Conservation (phyloP, 2,888 invertebrate genomes). For the Sympetrum striolatum region DNA sequence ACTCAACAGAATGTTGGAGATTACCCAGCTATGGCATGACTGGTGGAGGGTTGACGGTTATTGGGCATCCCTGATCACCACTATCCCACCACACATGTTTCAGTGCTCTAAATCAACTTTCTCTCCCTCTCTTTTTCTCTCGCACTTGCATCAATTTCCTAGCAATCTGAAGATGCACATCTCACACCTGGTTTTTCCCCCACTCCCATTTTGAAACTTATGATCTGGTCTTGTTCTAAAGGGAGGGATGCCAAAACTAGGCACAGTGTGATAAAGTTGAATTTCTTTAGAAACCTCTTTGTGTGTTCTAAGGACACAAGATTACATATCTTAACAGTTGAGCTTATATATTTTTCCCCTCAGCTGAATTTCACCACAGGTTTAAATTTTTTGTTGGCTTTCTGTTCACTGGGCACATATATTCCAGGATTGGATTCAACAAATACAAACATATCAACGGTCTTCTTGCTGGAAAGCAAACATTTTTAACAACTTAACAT, state of each 20-base stretch:
- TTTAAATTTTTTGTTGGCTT: slow-evolving; percentile 37
- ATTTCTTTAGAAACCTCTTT: slow-evolving; percentile 41
- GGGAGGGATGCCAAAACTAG: slow-evolving; percentile 43
- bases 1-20: slow-evolving; percentile 41
- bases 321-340: slow-evolving; percentile 42
- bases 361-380: slow-evolving; percentile 40
- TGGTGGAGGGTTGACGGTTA: slow-evolving; percentile 34
- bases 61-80: slow-evolving; percentile 6
- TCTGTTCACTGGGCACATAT: slow-evolving; percentile 29
- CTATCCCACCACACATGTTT: background rate
- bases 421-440: slow-evolving; percentile 34
- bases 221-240: slow-evolving; percentile 30
- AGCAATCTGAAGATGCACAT: background rate
- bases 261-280: slow-evolving; percentile 42
- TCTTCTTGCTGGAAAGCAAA: slow-evolving; percentile 11
- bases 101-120: background rate
- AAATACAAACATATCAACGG: background rate
- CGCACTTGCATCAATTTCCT: background rate
- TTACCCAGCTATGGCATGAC: slow-evolving; percentile 44
- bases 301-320: slow-evolving; percentile 29
- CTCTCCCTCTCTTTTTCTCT: background rate
- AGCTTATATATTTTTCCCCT: slow-evolving; percentile 34
- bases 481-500: background rate
- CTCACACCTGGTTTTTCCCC: slow-evolving; percentile 11
- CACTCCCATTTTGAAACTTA: slow-evolving; percentile 4